A percentile compares a stretch with the other conserved stretches of the same genome.
Conservation (phyloP, 2,113 vertebrate genomes). For the Leucoraja erinaceus region DNA sequence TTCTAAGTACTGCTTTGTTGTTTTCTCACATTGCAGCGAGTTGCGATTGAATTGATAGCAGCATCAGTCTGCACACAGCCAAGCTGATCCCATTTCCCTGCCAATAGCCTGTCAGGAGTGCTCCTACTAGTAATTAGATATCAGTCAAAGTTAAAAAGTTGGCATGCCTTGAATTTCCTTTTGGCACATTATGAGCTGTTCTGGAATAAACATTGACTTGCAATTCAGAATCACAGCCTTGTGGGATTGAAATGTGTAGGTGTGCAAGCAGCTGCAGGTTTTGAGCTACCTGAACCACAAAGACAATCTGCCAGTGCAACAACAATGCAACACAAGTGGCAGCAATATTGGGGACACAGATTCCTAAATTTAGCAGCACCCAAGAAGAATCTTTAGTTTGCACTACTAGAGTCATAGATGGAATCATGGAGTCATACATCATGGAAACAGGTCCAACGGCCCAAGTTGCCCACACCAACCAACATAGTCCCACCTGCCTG, state of each 20-base stretch:
- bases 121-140: slow-evolving; percentile 32
- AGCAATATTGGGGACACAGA: not conserved
- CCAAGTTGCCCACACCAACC: too few relatives aligned
- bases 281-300: not conserved
- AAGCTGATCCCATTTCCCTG: slow-evolving; percentile 15
- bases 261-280: not conserved
- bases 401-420: not conserved
- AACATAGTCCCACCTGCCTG: too few relatives aligned
- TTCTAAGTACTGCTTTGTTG: not conserved
- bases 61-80: slow-evolving; percentile 21
- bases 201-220: slow-evolving; percentile 36
- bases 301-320: not conserved
- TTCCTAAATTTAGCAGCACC: not conserved
- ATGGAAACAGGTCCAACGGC: too few relatives aligned
- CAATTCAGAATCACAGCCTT: slow-evolving; percentile 10
- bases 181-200: slow-evolving; percentile 34
- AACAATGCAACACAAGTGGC: not conserved
- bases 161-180: slow-evolving; percentile 8
- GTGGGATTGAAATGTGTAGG: slow-evolving; percentile 13
- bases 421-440: too few relatives aligned
- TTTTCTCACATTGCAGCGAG: not conserved
- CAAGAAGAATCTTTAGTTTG: not conserved
- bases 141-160: slow-evolving; percentile 35
- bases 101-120: slow-evolving; percentile 30
- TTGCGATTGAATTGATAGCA: slow-evolving; percentile 17